Base-by-base conservation (phyloP, 2,797 vertebrate species). In the Xiphophorus birchmanni region DNA sequence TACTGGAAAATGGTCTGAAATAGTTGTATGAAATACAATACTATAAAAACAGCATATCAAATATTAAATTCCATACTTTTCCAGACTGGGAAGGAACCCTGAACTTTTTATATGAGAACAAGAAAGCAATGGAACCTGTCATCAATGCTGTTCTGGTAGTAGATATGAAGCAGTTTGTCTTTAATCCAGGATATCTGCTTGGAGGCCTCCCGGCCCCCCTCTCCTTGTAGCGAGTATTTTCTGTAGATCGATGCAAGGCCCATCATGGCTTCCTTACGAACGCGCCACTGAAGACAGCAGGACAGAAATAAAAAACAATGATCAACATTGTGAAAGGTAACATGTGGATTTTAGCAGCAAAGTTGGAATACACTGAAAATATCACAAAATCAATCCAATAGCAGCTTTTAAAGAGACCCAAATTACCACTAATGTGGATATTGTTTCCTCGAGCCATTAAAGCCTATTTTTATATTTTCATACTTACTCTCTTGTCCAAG, bases 251-350 rank as follows among this genome's bases (percentile, higher is more conserved):
- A 98, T 40, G 98, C 98, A 88, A 99, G 96, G 77, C 98, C 98
- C 98, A 99, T 99, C 98, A 99, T 98, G 52, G 98, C 98, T 95
- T 99, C 98, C 94, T 99, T 99, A 86, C 98, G 97, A 1, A 99
- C 98, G 86, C 98, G 96, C 98, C 98, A 99, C 98, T 97, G 89
- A 84, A 73, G 48, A 58, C 56, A 17, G 75, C 0, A 58, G 35
- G 13, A 58, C 26, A 63, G 1, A 75, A 18, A 37, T 44, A 74
- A 26, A 18, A 8, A 11, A 69, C 1, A 37, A 26, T 56, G 4
- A 35, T 47, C 82, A 76, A 72, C 0, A 17, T n/a, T 8, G 69
- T 17, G 10, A 69, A 40, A 23, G 2, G 10, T 71, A n/a, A n/a
- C n/a, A n/a, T n/a, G n/a, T n/a, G n/a, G n/a, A n/a, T n/a, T n/a